phyloP scores from a whole-genome alignment of 2,888 invertebrate genomes.

The Steinernema hermaphroditum region DNA sequence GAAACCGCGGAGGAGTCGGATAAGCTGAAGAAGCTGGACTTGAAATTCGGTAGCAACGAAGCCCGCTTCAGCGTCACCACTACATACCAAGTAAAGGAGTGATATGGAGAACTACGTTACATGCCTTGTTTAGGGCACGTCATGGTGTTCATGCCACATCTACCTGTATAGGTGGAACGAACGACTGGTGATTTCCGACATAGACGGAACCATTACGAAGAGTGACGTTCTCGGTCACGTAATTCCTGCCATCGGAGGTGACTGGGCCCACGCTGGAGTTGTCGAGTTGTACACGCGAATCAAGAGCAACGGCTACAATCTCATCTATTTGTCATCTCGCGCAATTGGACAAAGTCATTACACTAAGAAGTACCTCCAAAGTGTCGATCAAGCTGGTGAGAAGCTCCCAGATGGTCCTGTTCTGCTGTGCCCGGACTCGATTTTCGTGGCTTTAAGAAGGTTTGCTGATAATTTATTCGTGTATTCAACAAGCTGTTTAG shows the following conservation, averaged over 20 bases:
- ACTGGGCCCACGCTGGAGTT: slow-evolving; percentile 98
- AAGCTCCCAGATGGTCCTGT: slow-evolving; percentile 94
- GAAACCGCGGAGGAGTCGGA: slow-evolving; percentile 81
- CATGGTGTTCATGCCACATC: slow-evolving; percentile 90
- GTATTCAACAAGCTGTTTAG: slow-evolving; percentile 69
- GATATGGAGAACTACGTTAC: neutral
- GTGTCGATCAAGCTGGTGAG: slow-evolving; percentile 88
- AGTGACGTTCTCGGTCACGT: slow-evolving; percentile 88
- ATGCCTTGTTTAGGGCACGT: slow-evolving; percentile 77
- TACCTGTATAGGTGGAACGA: slow-evolving; percentile 96
- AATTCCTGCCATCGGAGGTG: slow-evolving; percentile 92
- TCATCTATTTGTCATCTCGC: slow-evolving; percentile 92
- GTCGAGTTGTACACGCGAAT: slow-evolving; percentile 96
- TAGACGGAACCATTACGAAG: slow-evolving; percentile 98
- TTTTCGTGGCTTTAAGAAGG: slow-evolving; percentile 91
- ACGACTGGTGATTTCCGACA: slow-evolving; percentile 96
- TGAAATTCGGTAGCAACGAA: slow-evolving; percentile 87
- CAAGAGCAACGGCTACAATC: slow-evolving; percentile 86
- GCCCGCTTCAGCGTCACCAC: slow-evolving; percentile 97
- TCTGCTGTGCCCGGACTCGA: slow-evolving; percentile 91
- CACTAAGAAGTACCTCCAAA: slow-evolving; percentile 91
- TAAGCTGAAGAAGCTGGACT: slow-evolving; percentile 85
- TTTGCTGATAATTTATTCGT: slow-evolving; percentile 48
- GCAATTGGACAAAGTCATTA: slow-evolving; percentile 85
- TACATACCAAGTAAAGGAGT: slow-evolving; percentile 76